Evolutionary conservation across 1,140 invertebrate genomes (phyloP).

Genomic region (Archivesica marissinica): DNA sequence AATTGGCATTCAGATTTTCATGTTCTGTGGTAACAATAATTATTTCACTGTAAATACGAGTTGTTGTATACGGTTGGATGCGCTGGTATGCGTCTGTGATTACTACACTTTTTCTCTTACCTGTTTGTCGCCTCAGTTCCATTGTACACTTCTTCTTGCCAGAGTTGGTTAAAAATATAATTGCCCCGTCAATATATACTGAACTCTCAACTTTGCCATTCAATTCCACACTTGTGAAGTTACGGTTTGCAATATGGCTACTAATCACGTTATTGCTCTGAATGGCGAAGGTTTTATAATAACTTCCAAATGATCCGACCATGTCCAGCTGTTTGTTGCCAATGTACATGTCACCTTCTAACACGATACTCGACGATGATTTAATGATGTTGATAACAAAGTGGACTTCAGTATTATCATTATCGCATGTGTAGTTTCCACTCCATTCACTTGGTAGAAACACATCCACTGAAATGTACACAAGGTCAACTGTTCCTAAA

Average conservation of each 20-base stretch:
- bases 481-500: neutral
- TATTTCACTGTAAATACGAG: too few species aligned
- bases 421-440: constrained; percentile 50
- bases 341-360: constrained; percentile 18
- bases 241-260: constrained; percentile 35
- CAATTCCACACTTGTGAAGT: constrained; percentile 37
- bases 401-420: neutral
- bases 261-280: constrained; percentile 11
- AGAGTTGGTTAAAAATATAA: constrained; percentile 1
- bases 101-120: constrained; percentile 14
- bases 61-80: too few species aligned
- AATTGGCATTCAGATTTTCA: too few species aligned
- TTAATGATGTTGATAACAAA: constrained; percentile 53
- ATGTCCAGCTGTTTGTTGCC: neutral
- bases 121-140: constrained; percentile 44
- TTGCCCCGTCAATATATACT: constrained; percentile 41
- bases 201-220: constrained; percentile 31
- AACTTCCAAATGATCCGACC: constrained; percentile 13
- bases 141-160: constrained; percentile 34
- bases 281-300: constrained; percentile 27
- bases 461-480: constrained; percentile 39
- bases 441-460: constrained; percentile 57
- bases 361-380: constrained; percentile 5
- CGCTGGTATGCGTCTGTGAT: too few species aligned
- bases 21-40: too few species aligned